Conservation (phyloP, 2,113 vertebrate species). For the Corapipo altera region DNA sequence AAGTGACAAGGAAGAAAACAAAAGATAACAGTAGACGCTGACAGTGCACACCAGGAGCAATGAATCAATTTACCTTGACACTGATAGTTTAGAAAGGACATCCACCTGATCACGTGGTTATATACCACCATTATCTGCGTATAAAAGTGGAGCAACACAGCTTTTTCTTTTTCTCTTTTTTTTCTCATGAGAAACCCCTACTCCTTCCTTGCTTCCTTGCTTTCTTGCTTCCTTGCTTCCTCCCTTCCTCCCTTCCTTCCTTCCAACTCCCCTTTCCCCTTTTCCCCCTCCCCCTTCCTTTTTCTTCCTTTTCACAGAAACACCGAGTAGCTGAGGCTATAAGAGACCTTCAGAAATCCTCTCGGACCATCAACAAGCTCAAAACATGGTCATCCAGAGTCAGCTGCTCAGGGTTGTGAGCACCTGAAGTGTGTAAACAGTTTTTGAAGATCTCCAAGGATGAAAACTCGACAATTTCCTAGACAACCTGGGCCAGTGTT, state of each 20-base stretch:
- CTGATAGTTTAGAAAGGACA: slow-evolving; percentile 54
- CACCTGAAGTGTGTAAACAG: neutral
- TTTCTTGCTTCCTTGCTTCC: too few species aligned
- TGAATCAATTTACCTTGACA: slow-evolving; percentile 68
- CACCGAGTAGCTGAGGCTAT: neutral
- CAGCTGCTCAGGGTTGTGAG: neutral
- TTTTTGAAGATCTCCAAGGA: neutral
- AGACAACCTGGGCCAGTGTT: neutral
- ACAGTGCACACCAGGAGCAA: slow-evolving; percentile 9
- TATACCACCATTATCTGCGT: neutral
- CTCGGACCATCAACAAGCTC: neutral
- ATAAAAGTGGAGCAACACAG: accelerated
- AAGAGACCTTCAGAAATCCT: neutral
- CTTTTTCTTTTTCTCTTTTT: neutral
- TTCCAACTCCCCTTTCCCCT: too few species aligned
- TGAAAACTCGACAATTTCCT: neutral
- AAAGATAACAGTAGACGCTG: slow-evolving; percentile 55
- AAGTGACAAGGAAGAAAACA: slow-evolving; percentile 52
- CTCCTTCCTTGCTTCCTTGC: too few species aligned
- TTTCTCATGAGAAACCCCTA: neutral
- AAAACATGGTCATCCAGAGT: neutral
- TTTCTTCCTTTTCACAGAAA: neutral
- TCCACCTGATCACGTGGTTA: slow-evolving; percentile 11
- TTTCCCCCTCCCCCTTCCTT: accelerated
- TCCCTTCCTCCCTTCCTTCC: too few species aligned